phyloP scores from a whole-genome alignment of 2,888 invertebrate genomes.

The Pocota personata region DNA sequence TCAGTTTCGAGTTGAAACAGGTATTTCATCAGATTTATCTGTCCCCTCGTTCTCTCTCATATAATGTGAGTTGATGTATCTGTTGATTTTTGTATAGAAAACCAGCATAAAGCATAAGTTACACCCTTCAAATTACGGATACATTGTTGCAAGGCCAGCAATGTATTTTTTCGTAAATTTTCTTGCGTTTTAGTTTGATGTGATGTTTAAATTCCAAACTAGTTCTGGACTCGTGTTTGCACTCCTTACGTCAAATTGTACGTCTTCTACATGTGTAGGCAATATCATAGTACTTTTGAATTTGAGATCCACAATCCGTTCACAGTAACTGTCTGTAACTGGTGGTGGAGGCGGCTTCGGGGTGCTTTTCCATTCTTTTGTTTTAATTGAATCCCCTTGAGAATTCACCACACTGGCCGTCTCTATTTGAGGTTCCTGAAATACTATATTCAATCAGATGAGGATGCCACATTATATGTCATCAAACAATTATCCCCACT shows the following conservation, averaged over 20 bases:
- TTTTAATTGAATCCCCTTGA: conserved; percentile 24
- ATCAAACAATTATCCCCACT: conserved; percentile 16
- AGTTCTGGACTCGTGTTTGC: conserved; percentile 62
- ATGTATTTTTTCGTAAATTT: conserved; percentile 69
- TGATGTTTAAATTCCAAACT: conserved; percentile 67
- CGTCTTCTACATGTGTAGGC: conserved; percentile 63
- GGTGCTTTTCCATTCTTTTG: conserved; percentile 39
- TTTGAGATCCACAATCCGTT: conserved; percentile 59
- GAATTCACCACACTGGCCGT: conserved; percentile 42
- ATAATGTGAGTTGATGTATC: conserved; percentile 69
- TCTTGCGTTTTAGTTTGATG: conserved; percentile 64
- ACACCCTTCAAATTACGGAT: conserved; percentile 64
- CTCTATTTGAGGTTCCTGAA: conserved; percentile 60
- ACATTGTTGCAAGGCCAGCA: conserved; percentile 57
- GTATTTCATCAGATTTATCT: conserved; percentile 53
- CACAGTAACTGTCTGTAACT: conserved; percentile 51
- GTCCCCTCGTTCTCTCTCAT: conserved; percentile 65
- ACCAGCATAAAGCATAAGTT: conserved; percentile 63
- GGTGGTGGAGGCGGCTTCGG: conserved; percentile 33
- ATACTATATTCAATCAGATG: conserved; percentile 6
- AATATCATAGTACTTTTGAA: conserved; percentile 66
- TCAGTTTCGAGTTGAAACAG: conserved; percentile 41
- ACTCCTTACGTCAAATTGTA: conserved; percentile 68
- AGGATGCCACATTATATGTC: conserved; percentile 14
- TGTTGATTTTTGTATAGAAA: conserved; percentile 62